Percentiles rank a stretch among this genome's conserved stretches.
Evolutionary conservation across 2,113 vertebrate genomes (phyloP).

Genomic region (Toxostoma redivivum): DNA sequence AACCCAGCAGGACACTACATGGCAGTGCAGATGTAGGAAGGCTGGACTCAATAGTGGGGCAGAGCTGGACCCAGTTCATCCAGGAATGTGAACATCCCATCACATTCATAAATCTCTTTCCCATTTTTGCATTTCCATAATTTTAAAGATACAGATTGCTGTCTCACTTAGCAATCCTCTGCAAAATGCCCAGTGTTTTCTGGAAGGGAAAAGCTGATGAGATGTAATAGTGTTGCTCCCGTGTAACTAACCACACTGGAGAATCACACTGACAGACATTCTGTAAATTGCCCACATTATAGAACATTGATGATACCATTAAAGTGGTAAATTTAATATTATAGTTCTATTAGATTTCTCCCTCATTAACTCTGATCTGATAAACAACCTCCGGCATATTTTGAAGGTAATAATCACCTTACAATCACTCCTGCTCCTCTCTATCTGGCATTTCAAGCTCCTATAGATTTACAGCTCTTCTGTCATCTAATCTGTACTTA

Average conservation of each 20-base stretch:
- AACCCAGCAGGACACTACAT: neutral
- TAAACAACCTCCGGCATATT: slow-evolving; percentile 35
- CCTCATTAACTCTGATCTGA: slow-evolving; percentile 47
- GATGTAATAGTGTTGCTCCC: neutral
- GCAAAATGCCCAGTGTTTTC: neutral
- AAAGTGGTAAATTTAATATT: slow-evolving; percentile 44
- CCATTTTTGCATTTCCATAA: neutral
- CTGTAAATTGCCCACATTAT: slow-evolving; percentile 36
- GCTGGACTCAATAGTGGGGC: neutral
- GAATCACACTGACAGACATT: neutral
- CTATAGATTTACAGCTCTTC: slow-evolving; percentile 29
- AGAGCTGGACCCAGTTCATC: neutral
- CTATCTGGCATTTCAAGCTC: neutral
- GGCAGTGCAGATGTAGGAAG: neutral
- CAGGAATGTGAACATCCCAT: neutral
- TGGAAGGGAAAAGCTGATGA: neutral
- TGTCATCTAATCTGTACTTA: slow-evolving; percentile 25
- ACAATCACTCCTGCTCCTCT: neutral
- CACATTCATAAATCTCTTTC: neutral
- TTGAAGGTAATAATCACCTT: slow-evolving; percentile 52
- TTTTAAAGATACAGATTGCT: neutral
- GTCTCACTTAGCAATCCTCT: neutral
- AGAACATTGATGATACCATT: slow-evolving; percentile 33
- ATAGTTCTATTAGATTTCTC: slow-evolving; percentile 43
- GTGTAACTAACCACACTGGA: neutral